Evolutionary conservation across 2,888 invertebrate genomes (phyloP).

Genomic region (Aphrophora alni): DNA sequence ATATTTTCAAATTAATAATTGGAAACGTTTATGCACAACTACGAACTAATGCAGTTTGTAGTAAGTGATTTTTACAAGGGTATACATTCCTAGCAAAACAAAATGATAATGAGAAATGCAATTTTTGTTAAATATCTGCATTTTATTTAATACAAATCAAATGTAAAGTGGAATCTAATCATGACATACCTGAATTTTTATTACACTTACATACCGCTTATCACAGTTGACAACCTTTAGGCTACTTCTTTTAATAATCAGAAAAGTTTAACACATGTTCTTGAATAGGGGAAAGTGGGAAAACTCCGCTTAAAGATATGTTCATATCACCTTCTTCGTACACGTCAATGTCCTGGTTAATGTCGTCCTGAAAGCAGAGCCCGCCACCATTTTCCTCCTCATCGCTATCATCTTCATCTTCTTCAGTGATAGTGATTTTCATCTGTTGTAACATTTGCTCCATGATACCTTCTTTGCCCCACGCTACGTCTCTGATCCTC

Average conservation of each 20-base stretch:
- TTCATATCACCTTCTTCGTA: slow-evolving; percentile 9
- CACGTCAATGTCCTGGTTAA: slow-evolving; percentile 15
- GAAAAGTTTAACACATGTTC: slow-evolving; percentile 3
- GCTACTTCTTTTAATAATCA: slow-evolving; percentile 2
- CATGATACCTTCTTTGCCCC: slow-evolving; percentile 16
- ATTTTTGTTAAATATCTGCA: too few species aligned
- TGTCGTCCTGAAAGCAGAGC: not conserved
- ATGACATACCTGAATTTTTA: not conserved
- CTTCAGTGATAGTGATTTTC: slow-evolving; percentile 8
- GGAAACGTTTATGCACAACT: not conserved
- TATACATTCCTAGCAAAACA: not conserved
- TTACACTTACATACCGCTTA: too few species aligned
- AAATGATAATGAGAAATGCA: too few species aligned
- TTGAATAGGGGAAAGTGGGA: slow-evolving; percentile 14
- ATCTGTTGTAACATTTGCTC: not conserved
- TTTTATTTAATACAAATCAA: not conserved
- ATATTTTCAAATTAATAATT: not conserved
- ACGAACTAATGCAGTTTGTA: slow-evolving; percentile 9
- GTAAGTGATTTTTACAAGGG: not conserved
- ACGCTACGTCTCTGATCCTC: slow-evolving; percentile 19
- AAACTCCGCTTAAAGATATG: not conserved
- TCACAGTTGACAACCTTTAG: not conserved
- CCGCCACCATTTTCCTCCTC: slow-evolving; percentile 3
- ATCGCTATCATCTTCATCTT: slow-evolving; percentile 6
- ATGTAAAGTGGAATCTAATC: too few species aligned